Evolutionary conservation across 2,113 vertebrate species (phyloP), one percentile per base, ranked within the genome.

Genomic region (Electrona antarctica): DNA sequence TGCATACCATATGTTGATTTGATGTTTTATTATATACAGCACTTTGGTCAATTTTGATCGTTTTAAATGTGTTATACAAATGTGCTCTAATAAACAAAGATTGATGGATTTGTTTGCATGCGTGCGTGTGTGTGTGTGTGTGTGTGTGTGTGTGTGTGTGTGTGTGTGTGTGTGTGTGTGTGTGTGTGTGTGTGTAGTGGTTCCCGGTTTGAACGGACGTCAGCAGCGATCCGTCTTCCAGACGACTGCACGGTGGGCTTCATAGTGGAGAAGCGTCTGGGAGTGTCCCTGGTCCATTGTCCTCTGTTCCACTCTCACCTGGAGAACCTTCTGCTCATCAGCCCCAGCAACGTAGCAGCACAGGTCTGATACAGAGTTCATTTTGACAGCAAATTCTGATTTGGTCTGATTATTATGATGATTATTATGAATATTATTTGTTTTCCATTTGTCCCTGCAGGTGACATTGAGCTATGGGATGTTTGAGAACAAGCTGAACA

Each of bases 211-310:
- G 64, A 94, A 89, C 87, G 86, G 81, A 97, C 95, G 0, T 95
- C 96, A 0, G 93, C 94, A 1, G 90, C 80, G 48, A 98, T 98
- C 85, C 94, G 94, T 45, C 92, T 98, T 66, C 96, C 96, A 0
- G 97, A 98, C 0, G 96, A 98, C 91, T 97, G 96, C 74, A 97
- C 95, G 0, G 90, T 98, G 81, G 96, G 96, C n/a, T 99, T 97
- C 80, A 98, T 98, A 9, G 74, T 97, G 0, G 95, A 97, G 87
- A 91, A 89, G 73, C 90, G 93, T 71, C 91, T 98, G 0, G 94
- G 95, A 0, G 77, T 93, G 61, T 92, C 69, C 29, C 93, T 98
- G 91, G 89, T 94, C 62, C 92, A 94, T 83, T 95, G 88, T 5
- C 49, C 81, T 0, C 88, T 97, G 29, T 99, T 98, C 90, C 96